Base-by-base conservation (phyloP, 2,888 invertebrate genomes). In the Bellardia bayeri region DNA sequence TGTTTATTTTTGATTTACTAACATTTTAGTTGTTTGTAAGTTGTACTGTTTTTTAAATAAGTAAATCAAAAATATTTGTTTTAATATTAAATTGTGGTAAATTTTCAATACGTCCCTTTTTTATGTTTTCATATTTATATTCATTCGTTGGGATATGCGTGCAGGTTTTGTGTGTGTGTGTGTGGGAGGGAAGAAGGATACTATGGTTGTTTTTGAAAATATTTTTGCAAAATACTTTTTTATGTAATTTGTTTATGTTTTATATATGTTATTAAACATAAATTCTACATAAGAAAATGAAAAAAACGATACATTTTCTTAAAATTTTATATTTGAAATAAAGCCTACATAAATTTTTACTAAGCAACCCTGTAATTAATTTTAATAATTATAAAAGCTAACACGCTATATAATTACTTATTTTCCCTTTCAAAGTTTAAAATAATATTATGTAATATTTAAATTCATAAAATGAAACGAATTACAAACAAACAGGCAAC, bases 141-240 rank as follows among this genome's bases (percentile, higher is more conserved):
- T 90, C 89, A 88, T 89, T 91, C 91, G 91, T 91, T 91, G 91
- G 92, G 91, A 91, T 91, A 91, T 92, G 92, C 91, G 90, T 91
- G 90, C 90, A 72, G 66, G 87, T 87, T 88, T 61, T 69, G 82
- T 82, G 71, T 75, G 8, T 88, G 49, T 80, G 14, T 86, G 42
- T 84, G 69, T 76, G 79, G 58, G 74, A 74, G 72, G 58, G 71
- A 51, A 49, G 72, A 66, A 33, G 42, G 69, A 23, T 54, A 13
- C 23, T 56, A 49, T 66, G 37, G 42, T 42, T 49, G 11, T 58
- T 61, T 23, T 14, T 9, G 16, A 66, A 37, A 63, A n/a, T 42
- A 54, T 63, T 69, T 74, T 74, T 51, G 69, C 69, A 76, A 82
- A 76, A 76, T 40, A 64, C 8, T 51, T 6, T 45, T 9, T 40